Evolutionary conservation across 1,140 invertebrate genomes (phyloP).

Genomic region (Euwallacea similis): DNA sequence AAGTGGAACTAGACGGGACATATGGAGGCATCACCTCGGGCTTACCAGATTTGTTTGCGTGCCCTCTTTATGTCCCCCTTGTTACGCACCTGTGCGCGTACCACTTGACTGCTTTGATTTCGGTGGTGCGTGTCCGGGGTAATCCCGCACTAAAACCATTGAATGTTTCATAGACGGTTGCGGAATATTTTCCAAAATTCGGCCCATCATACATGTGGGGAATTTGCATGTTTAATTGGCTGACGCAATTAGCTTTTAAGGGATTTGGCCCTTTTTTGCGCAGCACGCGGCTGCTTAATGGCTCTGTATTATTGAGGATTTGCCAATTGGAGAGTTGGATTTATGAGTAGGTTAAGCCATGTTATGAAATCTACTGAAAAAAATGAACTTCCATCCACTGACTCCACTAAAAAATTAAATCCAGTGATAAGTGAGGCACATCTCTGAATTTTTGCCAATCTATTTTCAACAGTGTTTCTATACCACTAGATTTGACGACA

Average conservation of each 20-base stretch:
- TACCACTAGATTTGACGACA: too few relatives aligned
- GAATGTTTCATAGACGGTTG: neutral
- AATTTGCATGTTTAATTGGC: constrained; percentile 4
- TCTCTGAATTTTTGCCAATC: too few relatives aligned
- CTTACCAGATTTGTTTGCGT: constrained; percentile 8
- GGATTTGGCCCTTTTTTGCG: neutral
- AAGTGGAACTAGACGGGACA: constrained; percentile 7
- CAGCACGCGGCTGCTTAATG: too few relatives aligned
- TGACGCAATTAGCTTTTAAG: constrained; percentile 1
- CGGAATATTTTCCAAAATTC: neutral
- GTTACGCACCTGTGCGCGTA: neutral
- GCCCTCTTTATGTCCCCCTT: neutral
- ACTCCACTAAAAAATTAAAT: too few relatives aligned
- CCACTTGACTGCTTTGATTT: neutral
- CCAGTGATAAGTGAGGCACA: too few relatives aligned
- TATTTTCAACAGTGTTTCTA: too few relatives aligned
- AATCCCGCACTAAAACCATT: neutral
- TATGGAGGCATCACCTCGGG: constrained; percentile 9
- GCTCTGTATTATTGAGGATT: too few relatives aligned
- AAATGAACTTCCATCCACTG: too few relatives aligned
- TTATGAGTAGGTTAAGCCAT: too few relatives aligned
- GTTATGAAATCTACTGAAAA: too few relatives aligned
- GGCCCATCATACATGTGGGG: neutral
- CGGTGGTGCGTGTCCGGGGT: neutral
- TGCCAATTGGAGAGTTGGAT: too few relatives aligned